phyloP scores from a whole-genome alignment of 2,888 invertebrate genomes.

The Leucophenga montana region DNA sequence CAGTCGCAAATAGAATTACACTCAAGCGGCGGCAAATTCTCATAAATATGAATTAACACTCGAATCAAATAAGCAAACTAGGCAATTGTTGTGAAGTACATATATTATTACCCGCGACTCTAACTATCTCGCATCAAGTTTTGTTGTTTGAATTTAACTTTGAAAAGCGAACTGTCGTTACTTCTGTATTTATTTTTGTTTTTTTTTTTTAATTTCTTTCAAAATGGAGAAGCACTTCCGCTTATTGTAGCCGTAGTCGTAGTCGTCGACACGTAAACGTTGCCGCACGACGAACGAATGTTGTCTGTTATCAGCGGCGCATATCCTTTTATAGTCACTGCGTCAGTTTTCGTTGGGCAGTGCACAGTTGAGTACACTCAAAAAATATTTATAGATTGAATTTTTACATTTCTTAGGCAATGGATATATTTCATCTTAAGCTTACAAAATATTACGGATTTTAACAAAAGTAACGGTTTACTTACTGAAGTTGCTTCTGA shows the following conservation, averaged over 20 bases:
- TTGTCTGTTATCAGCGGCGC: constrained; percentile 65
- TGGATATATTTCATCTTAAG: no score
- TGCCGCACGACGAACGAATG: constrained; percentile 69
- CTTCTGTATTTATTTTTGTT: no score
- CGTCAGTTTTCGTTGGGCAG: constrained; percentile 15
- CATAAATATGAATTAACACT: constrained; percentile 6
- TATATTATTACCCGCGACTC: no score
- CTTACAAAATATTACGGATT: no score
- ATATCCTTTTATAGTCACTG: constrained; percentile 70
- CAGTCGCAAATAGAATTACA: not conserved
- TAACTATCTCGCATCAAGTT: no score
- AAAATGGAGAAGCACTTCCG: constrained; percentile 21
- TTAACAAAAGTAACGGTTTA: no score
- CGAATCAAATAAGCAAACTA: no score
- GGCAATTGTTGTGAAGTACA: no score
- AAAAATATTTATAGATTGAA: no score
- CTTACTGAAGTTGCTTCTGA: no score
- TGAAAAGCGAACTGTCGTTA: not conserved
- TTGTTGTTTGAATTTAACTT: not conserved
- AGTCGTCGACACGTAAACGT: constrained; percentile 58
- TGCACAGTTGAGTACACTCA: not conserved
- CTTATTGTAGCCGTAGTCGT: constrained; percentile 37
- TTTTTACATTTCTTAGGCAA: no score
- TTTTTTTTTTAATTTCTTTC: not conserved
- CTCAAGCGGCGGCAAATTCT: not conserved